These are phyloP conservation scores for Platysteira castanea DNA, from an alignment of 2,113 vertebrate species.

Conservation along the genomic window DNA sequence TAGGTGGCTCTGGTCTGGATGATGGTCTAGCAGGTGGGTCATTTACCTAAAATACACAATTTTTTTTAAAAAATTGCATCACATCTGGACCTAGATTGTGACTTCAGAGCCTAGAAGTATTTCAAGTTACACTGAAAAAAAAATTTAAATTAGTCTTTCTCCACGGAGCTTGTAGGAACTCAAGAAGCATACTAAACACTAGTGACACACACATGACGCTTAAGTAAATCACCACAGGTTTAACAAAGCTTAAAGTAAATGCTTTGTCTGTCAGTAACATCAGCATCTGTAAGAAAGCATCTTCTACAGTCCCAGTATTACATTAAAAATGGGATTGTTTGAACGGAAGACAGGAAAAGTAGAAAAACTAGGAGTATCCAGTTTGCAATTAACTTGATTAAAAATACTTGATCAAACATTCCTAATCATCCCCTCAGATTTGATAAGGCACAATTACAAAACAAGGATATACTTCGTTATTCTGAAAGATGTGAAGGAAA, in stretches of 20 bases:
- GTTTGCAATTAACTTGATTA: neutral
- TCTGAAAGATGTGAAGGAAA: neutral
- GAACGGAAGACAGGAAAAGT: neutral
- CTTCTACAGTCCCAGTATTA: neutral
- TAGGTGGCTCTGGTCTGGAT: conserved; percentile 35
- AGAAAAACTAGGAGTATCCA: neutral
- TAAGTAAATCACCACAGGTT: neutral
- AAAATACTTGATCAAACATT: neutral
- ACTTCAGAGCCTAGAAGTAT: neutral
- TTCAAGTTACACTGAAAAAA: neutral
- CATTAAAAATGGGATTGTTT: neutral
- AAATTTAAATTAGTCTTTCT: neutral
- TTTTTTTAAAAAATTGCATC: neutral
- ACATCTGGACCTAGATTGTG: neutral
- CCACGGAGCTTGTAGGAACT: neutral
- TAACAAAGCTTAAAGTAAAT: neutral
- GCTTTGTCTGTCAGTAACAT: neutral
- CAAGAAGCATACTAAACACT: neutral
- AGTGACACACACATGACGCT: neutral
- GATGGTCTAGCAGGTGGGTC: conserved; percentile 53
- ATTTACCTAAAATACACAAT: conserved; percentile 39
- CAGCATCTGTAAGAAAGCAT: neutral
- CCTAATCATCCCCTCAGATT: neutral
- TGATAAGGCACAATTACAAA: neutral
- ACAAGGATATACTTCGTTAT: neutral